Evolutionary conservation across 2,797 vertebrate genomes (phyloP).

Genomic region (Anguilla marmorata): DNA sequence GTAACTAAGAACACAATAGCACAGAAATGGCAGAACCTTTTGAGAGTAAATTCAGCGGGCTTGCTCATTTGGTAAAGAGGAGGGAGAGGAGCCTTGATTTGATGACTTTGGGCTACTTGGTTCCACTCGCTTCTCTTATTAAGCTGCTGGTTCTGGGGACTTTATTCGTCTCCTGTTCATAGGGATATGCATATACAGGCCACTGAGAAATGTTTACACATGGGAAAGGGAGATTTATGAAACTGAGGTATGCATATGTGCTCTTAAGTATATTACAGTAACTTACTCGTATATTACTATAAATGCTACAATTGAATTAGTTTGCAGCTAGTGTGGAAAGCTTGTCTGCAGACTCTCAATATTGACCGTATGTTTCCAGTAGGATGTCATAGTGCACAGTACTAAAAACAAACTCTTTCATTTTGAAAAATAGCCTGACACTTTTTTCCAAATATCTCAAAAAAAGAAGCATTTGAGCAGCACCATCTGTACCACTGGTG

Average conservation of each 20-base stretch:
- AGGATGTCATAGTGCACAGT: no score
- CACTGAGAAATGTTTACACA: no score
- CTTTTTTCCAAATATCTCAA: no score
- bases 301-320: neutral
- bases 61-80: neutral
- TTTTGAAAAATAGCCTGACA: no score
- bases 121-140: no score
- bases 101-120: neutral
- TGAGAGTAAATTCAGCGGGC: neutral
- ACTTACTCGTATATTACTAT: neutral
- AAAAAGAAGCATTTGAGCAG: no score
- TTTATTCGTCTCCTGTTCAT: no score
- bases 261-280: neutral
- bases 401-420: no score
- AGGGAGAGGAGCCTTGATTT: neutral
- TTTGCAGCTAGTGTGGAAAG: neutral
- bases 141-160: no score
- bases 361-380: neutral
- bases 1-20: neutral
- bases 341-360: neutral
- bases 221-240: neutral
- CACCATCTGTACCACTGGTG: neutral
- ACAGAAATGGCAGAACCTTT: neutral
- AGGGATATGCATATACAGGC: no score
- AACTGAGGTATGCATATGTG: neutral